Evolutionary conservation across 2,797 vertebrate genomes (phyloP), one percentile per base, ranked within the genome.

Genomic region (Galago senegalensis): DNA sequence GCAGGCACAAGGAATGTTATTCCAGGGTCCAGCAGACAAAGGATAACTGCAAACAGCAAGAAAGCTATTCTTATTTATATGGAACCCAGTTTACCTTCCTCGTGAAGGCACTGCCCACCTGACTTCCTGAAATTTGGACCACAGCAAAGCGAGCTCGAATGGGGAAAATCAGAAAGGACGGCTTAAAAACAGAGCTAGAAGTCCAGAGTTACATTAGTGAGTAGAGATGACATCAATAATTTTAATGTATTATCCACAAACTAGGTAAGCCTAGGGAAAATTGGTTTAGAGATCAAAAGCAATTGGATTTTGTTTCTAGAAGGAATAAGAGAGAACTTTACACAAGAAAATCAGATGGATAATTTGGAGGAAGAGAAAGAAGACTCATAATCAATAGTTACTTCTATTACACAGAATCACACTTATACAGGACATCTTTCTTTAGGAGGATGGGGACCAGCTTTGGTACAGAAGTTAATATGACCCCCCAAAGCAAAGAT

Each of bases 401-500:
- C 92, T 94, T 93, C 92, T 87, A 93, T 96, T 97, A 97, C 56
- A 96, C 76, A 89, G 94, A 96, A 93, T 87, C 84, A 80, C 49
- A 7, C 83, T 25, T 40, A 85, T 12, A 23, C 49, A 95, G 70
- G 53, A 97, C 97, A 85, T 75, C 92, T 92, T 80, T 1, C 9
- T 49, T 96, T 34, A 89, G 40, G 91, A 93, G 96, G 58, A 97
- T 76, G 88, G 73, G 67, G 61, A 85, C 77, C 5, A 58, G 53
- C 49, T 84, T 76, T 43, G 93, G 90, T 80, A 79, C 91, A 81
- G 40, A 96, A 61, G 85, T 95, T 92, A 98, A 96, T 92, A 72
- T 96, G 77, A 95, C 14, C 82, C 84, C 49, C n/a, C 60, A 96
- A 93, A 91, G 43, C 43, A 96, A 95, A 93, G 92, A n/a, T 53